phyloP scores from a whole-genome alignment of 2,888 invertebrate genomes.

The Isotomurus palustris region DNA sequence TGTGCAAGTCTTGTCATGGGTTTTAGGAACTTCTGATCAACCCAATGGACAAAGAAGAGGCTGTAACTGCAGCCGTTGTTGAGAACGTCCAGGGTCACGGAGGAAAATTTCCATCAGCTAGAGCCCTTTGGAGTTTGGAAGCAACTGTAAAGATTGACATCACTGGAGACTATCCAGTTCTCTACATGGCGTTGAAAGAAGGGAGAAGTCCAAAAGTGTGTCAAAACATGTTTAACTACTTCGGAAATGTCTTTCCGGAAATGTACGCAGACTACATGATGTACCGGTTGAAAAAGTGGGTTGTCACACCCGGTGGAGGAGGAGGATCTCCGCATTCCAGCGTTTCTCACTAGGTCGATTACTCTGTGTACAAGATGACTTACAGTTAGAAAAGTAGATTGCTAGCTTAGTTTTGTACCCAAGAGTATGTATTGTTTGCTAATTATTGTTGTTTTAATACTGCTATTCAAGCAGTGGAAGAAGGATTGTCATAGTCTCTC shows the following conservation, averaged over 20 bases:
- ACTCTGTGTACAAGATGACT: no score
- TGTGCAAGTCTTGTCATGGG: neutral
- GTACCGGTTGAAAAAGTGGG: neutral
- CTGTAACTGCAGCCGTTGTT: neutral
- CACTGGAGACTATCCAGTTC: neutral
- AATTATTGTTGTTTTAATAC: no score
- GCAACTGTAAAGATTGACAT: neutral
- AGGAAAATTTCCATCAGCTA: neutral
- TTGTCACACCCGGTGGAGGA: no score
- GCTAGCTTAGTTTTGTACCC: no score
- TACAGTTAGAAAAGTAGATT: no score
- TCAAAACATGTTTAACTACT: constrained; percentile 2
- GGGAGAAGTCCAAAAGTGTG: neutral
- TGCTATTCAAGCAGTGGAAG: no score
- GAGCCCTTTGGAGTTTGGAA: neutral
- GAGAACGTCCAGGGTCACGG: neutral
- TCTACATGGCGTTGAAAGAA: neutral
- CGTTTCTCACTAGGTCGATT: no score
- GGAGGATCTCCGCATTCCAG: no score
- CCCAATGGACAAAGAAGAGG: neutral
- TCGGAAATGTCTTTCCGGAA: neutral
- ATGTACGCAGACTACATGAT: neutral
- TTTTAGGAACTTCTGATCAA: neutral
- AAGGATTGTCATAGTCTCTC: no score
- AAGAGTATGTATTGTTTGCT: no score